These are phyloP conservation scores for Empis livida DNA, from an alignment of 2,888 invertebrate genomes.

Conservation along the genomic window DNA sequence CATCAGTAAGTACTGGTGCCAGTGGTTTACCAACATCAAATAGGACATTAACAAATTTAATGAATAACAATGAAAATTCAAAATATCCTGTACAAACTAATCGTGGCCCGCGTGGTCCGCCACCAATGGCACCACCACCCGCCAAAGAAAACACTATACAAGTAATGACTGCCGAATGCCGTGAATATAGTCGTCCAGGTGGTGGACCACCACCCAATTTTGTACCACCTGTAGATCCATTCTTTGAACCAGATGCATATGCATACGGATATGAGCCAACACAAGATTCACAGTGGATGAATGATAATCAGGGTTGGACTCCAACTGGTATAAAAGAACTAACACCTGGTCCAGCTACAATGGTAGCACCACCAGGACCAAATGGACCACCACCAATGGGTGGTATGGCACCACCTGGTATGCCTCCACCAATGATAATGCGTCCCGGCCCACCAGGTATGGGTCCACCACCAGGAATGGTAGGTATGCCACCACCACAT, in stretches of 20 bases:
- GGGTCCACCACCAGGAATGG: conserved; percentile 25
- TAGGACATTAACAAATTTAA: conserved; percentile 16
- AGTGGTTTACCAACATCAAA: conserved; percentile 19
- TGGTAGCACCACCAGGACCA: conserved; percentile 16
- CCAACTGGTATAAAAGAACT: conserved; percentile 55
- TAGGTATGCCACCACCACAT: conserved; percentile 27
- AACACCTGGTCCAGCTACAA: conserved; percentile 44
- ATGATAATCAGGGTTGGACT: conserved; percentile 45
- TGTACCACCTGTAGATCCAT: conserved; percentile 35
- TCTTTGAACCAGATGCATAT: conserved; percentile 33
- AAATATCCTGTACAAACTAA: conserved; percentile 43
- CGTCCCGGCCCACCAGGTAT: conserved; percentile 22
- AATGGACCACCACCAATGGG: conserved; percentile 18
- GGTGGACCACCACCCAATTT: conserved; percentile 34
- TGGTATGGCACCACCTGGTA: conserved; percentile 26
- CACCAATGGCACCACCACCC: conserved; percentile 22
- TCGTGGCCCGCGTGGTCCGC: conserved; percentile 27
- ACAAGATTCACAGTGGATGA: conserved; percentile 59
- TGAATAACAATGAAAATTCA: conserved; percentile 45
- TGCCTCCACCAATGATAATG: conserved; percentile 26
- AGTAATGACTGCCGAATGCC: conserved; percentile 83
- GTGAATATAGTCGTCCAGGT: conserved; percentile 63
- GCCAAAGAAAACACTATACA: conserved; percentile 72
- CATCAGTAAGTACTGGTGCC: not conserved
- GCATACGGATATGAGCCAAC: conserved; percentile 55